These are phyloP conservation scores for Lasioglossum vierecki DNA, from an alignment of 2,888 invertebrate species.

Conservation along the genomic window DNA sequence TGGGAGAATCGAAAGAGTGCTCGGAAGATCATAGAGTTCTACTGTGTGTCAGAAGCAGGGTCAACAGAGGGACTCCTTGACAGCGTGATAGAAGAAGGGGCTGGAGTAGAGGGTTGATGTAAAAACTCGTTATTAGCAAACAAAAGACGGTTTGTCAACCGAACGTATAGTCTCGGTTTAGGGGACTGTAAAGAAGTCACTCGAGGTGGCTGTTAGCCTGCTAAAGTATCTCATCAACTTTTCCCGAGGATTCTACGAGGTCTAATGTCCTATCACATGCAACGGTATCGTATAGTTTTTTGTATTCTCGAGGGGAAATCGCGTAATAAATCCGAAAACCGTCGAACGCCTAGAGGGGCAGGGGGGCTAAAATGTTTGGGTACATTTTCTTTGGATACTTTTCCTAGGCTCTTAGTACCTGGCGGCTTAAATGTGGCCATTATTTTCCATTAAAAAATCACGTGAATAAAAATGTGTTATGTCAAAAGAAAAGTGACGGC, in stretches of 20 bases:
- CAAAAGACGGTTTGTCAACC: background rate
- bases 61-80: constrained; percentile 41
- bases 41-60: constrained; percentile 61
- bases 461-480: background rate
- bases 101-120: constrained; percentile 29
- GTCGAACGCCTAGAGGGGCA: background rate
- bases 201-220: background rate
- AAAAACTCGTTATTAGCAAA: constrained; percentile 41
- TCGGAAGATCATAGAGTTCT: constrained; percentile 60
- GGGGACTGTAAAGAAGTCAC: background rate
- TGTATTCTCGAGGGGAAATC: constrained; percentile 12
- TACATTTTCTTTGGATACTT: background rate
- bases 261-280: background rate
- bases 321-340: constrained; percentile 3
- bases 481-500: background rate
- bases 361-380: background rate
- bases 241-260: constrained; percentile 25
- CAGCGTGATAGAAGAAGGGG: constrained; percentile 22
- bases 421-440: background rate
- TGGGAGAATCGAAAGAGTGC: constrained; percentile 62
- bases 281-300: background rate
- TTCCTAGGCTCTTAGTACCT: background rate
- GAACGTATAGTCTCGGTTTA: background rate
- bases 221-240: background rate
- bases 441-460: background rate